phyloP scores from a whole-genome alignment of 2,797 vertebrate species.

The Anableps anableps region DNA sequence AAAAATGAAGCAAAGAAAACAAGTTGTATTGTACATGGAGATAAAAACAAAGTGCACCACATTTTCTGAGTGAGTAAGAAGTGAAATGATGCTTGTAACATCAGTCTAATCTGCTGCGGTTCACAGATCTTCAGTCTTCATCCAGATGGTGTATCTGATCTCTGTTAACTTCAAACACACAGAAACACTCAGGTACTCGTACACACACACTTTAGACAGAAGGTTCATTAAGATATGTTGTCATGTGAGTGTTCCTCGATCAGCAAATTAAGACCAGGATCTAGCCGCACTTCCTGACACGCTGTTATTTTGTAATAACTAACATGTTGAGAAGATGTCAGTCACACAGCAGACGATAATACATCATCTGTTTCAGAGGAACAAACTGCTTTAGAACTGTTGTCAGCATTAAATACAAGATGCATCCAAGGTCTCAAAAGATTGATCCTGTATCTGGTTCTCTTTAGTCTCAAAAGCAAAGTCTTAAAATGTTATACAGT shows the following conservation, averaged over 20 bases:
- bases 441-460: neutral
- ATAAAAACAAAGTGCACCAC: neutral
- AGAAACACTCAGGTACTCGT: neutral
- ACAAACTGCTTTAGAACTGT: neutral
- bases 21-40: neutral
- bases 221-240: slow-evolving; percentile 16
- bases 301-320: slow-evolving; percentile 18
- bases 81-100: slow-evolving; percentile 35
- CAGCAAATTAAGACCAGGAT: slow-evolving; percentile 30
- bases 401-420: neutral
- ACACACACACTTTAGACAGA: slow-evolving; percentile 6
- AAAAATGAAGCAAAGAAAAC: neutral
- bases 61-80: slow-evolving; percentile 33
- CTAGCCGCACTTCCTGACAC: slow-evolving; percentile 30
- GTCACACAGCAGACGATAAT: slow-evolving; percentile 12
- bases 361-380: slow-evolving; percentile 1
- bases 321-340: neutral
- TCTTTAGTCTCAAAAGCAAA: neutral
- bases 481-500: too few species aligned
- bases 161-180: slow-evolving; percentile 22
- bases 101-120: slow-evolving; percentile 51
- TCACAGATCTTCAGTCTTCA: slow-evolving; percentile 62
- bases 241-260: slow-evolving; percentile 21
- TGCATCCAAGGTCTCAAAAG: neutral
- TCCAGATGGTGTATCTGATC: slow-evolving; percentile 57